Base-by-base conservation (phyloP, 37 sponge, comb jelly and placozoan species). In the Axinella damicornis region DNA sequence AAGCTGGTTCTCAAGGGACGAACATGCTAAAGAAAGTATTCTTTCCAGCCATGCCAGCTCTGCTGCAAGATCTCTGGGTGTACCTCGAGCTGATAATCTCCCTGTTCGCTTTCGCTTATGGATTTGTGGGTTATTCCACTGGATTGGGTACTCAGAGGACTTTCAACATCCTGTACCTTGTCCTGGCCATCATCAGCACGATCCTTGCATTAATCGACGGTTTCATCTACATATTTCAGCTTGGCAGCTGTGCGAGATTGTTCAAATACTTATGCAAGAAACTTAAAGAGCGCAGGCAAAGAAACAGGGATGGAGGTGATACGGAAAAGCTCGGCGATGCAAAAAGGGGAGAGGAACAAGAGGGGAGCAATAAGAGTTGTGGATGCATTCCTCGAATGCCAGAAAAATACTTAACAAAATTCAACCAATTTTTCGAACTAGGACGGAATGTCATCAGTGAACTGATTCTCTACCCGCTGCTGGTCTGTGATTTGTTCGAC, bases 61-160 rank as follows among this genome's bases (percentile, higher is more conserved):
- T 88, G 19, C 19, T 88, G 0, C 65, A 68, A 33, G 89, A 82
- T 68, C 24, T 76, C n/a, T 88, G 89, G 89, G 89, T 88, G 17
- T 76, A 65, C 22, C 28, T 66, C 0, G 89, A 88, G 59, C 52
- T 88, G 35, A 41, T n/a, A 15, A 40, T 88, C 14, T 58, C 77
- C 14, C 18, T 88, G 2, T 55, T 36, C 39, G 79, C 78, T 16
- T 78, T 86, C 40, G 28, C 60, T 5, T 32, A 78, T 37, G 60
- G 72, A 17, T 24, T 85, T 0, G 14, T 85, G 1, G 53, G 62
- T 20, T 39, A 46, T 46, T n/a, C 28, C 13, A 53, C 38, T 32
- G 30, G 71, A 25, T 31, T 57, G 12, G 56, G 21, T n/a, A n/a
- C n/a, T n/a, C n/a, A n/a, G 0, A 39, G 16, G 17, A 52, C 54